Percentiles rank a stretch among this genome's conserved stretches.
phyloP scores from a whole-genome alignment of 2,113 vertebrate genomes.

The Lucifuga dentata region DNA sequence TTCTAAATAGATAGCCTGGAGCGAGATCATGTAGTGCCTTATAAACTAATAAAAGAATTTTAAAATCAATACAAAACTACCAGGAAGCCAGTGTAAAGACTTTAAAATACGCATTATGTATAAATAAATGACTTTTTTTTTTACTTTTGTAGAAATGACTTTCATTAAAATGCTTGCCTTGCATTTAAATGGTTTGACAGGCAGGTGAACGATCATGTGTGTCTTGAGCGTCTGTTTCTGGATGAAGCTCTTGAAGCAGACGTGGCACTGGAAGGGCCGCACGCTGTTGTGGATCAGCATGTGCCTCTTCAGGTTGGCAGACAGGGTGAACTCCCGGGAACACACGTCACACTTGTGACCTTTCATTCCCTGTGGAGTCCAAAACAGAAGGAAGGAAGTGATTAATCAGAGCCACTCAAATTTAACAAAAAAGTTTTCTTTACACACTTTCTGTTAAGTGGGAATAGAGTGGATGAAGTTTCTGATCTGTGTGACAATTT shows the following conservation, averaged over 20 bases:
- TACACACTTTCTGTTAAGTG: background rate
- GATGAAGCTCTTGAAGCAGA: slow-evolving; percentile 99
- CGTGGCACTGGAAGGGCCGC: slow-evolving; percentile 96
- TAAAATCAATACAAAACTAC: no score
- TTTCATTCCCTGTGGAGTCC: slow-evolving; percentile 89
- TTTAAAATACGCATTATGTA: no score
- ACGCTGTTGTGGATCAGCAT: slow-evolving; percentile 99
- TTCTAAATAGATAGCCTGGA: no score
- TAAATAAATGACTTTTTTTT: no score
- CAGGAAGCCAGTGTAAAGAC: no score
- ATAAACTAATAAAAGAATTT: no score
- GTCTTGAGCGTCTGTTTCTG: slow-evolving; percentile 99
- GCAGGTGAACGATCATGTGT: slow-evolving; percentile 98
- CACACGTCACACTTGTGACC: slow-evolving; percentile 99
- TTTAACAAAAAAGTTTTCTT: background rate
- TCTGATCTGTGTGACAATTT: no score
- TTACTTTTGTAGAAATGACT: no score
- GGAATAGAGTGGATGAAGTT: background rate
- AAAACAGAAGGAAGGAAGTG: slow-evolving; percentile 12
- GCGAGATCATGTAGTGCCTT: no score
- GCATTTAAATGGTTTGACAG: slow-evolving; percentile 98
- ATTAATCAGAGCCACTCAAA: background rate
- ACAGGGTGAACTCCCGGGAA: slow-evolving; percentile 95
- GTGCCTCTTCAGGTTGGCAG: slow-evolving; percentile 98
- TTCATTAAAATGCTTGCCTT: slow-evolving; percentile 85